Evolutionary conservation across 2,888 invertebrate genomes (phyloP).

Genomic region (Microctonus brassicae): DNA sequence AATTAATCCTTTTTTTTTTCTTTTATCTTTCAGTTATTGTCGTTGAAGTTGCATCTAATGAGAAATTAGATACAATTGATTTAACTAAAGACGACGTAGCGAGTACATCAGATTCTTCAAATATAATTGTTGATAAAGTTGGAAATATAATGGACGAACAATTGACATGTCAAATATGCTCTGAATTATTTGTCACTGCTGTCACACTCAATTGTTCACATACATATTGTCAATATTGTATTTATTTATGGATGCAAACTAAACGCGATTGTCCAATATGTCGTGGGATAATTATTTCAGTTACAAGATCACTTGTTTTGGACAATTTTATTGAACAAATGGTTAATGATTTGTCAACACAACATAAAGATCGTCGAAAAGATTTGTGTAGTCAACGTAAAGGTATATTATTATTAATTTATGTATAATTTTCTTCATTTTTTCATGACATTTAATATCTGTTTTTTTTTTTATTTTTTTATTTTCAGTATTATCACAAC

Average conservation of each 20-base stretch:
- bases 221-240: slow-evolving; percentile 81
- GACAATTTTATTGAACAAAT: slow-evolving; percentile 82
- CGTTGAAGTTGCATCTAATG: slow-evolving; percentile 13
- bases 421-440: not conserved
- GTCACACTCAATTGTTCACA: slow-evolving; percentile 81
- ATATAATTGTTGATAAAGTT: slow-evolving; percentile 66
- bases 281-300: slow-evolving; percentile 70
- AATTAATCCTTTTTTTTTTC: not conserved
- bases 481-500: not conserved
- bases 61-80: slow-evolving; percentile 70
- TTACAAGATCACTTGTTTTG: slow-evolving; percentile 76
- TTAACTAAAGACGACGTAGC: slow-evolving; percentile 70
- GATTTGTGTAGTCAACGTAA: slow-evolving; percentile 62
- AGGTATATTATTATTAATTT: slow-evolving; percentile 50
- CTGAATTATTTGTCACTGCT: slow-evolving; percentile 80
- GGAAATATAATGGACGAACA: slow-evolving; percentile 78
- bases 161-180: slow-evolving; percentile 82
- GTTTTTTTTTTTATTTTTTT: not conserved
- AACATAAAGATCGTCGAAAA: slow-evolving; percentile 74
- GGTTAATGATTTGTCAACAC: slow-evolving; percentile 75
- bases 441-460: not conserved
- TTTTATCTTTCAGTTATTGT: slow-evolving; percentile 31
- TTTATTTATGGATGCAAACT: slow-evolving; percentile 78
- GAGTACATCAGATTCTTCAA: slow-evolving; percentile 34
- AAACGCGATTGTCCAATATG: slow-evolving; percentile 82